Conservation (phyloP, 2,888 invertebrate species). For the Mythimna impura region DNA sequence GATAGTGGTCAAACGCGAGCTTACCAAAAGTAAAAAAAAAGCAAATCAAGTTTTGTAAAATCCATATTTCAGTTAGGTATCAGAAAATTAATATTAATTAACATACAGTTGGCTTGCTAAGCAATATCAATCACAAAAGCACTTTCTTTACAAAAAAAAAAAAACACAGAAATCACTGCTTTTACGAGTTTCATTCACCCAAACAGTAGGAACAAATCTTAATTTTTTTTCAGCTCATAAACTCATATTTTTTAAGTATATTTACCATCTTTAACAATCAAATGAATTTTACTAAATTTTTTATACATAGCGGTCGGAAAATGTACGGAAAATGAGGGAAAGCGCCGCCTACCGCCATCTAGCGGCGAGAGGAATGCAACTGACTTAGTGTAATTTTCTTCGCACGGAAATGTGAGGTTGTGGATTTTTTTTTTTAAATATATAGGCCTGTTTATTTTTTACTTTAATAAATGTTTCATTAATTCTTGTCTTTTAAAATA, state of each 20-base stretch:
- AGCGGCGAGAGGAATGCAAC: slow-evolving; percentile 78
- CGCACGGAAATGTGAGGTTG: not conserved
- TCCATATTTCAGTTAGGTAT: not conserved
- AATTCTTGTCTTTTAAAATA: not conserved
- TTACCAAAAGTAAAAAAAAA: too few relatives aligned
- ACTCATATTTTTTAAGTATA: not conserved
- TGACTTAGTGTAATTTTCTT: slow-evolving; percentile 39
- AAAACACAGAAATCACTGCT: not conserved
- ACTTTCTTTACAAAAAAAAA: not conserved
- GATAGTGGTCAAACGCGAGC: too few relatives aligned
- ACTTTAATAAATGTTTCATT: not conserved
- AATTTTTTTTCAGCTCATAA: not conserved
- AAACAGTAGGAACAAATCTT: too few relatives aligned
- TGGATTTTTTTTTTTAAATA: not conserved
- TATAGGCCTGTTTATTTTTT: not conserved
- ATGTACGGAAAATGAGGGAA: slow-evolving; percentile 76
- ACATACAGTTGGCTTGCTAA: not conserved
- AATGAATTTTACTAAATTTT: slow-evolving; percentile 5
- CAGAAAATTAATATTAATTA: not conserved
- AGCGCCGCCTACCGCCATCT: slow-evolving; percentile 83
- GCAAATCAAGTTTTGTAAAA: not conserved
- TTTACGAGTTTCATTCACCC: not conserved
- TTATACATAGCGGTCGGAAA: slow-evolving; percentile 67
- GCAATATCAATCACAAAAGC: not conserved
- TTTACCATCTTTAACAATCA: slow-evolving; percentile 16